Evolutionary conservation across 2,113 vertebrate genomes (phyloP).

Genomic region (Vanacampus margaritifer): DNA sequence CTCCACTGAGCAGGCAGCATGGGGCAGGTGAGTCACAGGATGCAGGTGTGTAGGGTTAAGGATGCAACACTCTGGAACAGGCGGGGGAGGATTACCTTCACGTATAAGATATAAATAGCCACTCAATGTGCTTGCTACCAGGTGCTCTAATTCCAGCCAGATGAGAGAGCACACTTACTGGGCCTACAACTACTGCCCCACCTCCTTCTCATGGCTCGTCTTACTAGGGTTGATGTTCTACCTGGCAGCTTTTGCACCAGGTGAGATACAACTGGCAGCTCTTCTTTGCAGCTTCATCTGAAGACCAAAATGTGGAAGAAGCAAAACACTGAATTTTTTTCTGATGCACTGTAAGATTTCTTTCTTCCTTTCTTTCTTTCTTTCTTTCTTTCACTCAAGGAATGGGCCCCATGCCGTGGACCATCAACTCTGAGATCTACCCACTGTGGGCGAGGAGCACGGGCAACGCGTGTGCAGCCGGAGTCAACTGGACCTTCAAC

Average conservation of each 20-base stretch:
- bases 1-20: conserved; percentile 84
- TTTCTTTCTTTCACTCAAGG: conserved; percentile 66
- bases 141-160: conserved; percentile 86
- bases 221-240: conserved; percentile 90
- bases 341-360: background rate
- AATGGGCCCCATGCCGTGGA: conserved; percentile 99
- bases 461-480: conserved; percentile 94
- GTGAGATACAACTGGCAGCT: conserved; percentile 55
- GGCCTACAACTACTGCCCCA: conserved; percentile 98
- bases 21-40: conserved; percentile 88
- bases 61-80: background rate
- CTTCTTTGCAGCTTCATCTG: too few relatives aligned
- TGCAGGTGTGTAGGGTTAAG: background rate
- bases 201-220: conserved; percentile 89
- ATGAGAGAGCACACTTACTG: conserved; percentile 81
- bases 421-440: conserved; percentile 97
- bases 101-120: background rate
- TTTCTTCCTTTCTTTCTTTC: too few relatives aligned
- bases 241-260: conserved; percentile 90
- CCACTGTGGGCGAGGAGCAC: conserved; percentile 97
- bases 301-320: background rate
- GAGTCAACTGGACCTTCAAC: conserved; percentile 96
- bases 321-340: background rate
- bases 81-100: background rate
- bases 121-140: conserved; percentile 36